Percentiles rank a stretch among this genome's conserved stretches.
phyloP scores from a whole-genome alignment of 2,797 vertebrate genomes.

The Sarcoramphus papa region DNA sequence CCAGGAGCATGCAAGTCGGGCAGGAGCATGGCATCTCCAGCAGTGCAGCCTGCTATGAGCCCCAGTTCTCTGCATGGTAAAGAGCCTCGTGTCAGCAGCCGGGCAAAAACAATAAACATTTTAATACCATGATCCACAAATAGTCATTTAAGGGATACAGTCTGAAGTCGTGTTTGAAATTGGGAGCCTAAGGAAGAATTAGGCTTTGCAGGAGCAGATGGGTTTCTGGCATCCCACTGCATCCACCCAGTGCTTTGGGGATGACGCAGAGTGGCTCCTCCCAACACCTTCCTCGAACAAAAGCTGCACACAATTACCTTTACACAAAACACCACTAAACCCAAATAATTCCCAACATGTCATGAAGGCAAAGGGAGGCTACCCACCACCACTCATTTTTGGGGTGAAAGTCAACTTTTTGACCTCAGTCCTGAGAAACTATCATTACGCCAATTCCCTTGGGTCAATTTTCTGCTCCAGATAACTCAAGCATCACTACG shows the following conservation, averaged over 20 bases:
- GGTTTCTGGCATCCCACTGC: background rate
- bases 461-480: background rate
- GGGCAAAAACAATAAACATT: background rate
- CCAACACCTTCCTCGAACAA: background rate
- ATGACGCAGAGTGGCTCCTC: background rate
- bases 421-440: background rate
- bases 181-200: background rate
- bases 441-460: background rate
- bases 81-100: background rate
- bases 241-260: background rate
- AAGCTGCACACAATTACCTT: background rate
- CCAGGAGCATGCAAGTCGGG: fast-evolving
- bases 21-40: background rate
- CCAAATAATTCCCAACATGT: background rate
- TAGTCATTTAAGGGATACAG: background rate
- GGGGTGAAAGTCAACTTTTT: background rate
- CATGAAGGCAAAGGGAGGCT: background rate
- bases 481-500: background rate
- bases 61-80: background rate
- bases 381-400: background rate
- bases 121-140: background rate
- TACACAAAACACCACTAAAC: background rate
- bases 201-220: background rate
- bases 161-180: background rate
- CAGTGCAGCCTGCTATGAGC: background rate